A percentile compares a stretch with the other conserved stretches of the same genome.
Conservation (phyloP, 2,797 vertebrate genomes). For the Enteromius unitaeniatus region DNA sequence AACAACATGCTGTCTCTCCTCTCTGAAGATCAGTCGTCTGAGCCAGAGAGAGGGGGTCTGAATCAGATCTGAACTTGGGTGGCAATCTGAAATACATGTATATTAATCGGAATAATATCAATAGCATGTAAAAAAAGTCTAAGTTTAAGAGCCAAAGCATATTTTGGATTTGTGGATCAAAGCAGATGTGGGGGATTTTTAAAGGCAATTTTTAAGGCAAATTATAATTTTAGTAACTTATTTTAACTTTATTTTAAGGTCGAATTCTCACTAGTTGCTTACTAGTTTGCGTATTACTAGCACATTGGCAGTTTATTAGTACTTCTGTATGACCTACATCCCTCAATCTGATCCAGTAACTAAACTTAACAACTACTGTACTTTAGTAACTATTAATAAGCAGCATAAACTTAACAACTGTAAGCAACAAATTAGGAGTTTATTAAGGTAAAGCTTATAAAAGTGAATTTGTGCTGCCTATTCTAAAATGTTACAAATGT, state of each 20-base stretch:
- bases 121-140: not conserved
- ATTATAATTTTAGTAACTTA: not conserved
- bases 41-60: conserved; percentile 30
- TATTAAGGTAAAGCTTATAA: not conserved
- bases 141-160: not conserved
- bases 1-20: conserved; percentile 27
- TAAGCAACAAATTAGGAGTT: not conserved
- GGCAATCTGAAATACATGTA: not conserved
- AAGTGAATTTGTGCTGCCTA: not conserved
- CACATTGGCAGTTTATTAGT: not conserved
- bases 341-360: not conserved
- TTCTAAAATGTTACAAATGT: not conserved
- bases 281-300: too few relatives aligned
- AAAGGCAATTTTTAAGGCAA: not conserved
- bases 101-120: not conserved
- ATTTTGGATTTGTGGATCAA: not conserved
- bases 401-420: too few relatives aligned
- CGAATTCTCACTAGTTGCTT: too few relatives aligned
- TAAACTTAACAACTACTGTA: not conserved
- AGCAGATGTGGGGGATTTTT: not conserved
- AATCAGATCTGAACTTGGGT: conserved; percentile 7
- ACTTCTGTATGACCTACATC: not conserved
- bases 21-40: conserved; percentile 42
- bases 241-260: too few relatives aligned
- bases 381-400: not conserved